phyloP scores from a whole-genome alignment of 2,888 invertebrate genomes.

The Baronia brevicornis region DNA sequence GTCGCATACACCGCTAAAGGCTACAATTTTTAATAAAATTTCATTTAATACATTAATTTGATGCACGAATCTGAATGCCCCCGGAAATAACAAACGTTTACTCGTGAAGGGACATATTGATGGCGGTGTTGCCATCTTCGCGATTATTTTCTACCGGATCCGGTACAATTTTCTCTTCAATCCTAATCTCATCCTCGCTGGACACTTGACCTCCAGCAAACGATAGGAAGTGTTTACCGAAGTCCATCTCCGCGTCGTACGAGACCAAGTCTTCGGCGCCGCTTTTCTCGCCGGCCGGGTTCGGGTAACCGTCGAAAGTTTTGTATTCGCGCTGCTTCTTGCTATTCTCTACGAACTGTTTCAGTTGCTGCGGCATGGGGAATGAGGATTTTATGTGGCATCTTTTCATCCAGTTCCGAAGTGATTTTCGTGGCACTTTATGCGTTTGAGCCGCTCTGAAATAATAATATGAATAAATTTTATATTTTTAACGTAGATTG shows the following conservation, averaged over 20 bases:
- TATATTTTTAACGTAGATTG: no score
- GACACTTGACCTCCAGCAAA: constrained; percentile 37
- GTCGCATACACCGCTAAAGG: constrained; percentile 28
- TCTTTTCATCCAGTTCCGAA: constrained; percentile 78
- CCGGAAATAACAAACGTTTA: no score
- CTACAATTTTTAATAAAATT: no score
- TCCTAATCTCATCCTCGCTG: constrained; percentile 47
- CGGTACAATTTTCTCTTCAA: constrained; percentile 18
- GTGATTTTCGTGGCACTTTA: constrained; percentile 75
- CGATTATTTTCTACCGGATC: constrained; percentile 24
- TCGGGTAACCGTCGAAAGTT: constrained; percentile 26
- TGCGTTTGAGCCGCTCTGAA: constrained; percentile 76
- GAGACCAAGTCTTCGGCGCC: constrained; percentile 32
- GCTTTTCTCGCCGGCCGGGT: constrained; percentile 29
- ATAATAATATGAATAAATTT: no score
- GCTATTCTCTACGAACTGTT: constrained; percentile 74
- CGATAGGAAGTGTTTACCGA: constrained; percentile 61
- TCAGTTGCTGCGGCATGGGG: constrained; percentile 75
- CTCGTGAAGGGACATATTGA: constrained; percentile 59
- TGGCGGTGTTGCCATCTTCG: constrained; percentile 35
- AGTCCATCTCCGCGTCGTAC: constrained; percentile 46
- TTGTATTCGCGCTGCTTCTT: constrained; percentile 62
- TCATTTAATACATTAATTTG: no score
- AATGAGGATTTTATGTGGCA: constrained; percentile 77
- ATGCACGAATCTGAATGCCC: no score